Conservation (phyloP, 2,797 vertebrate genomes). For the Loriculus beryllinus region DNA sequence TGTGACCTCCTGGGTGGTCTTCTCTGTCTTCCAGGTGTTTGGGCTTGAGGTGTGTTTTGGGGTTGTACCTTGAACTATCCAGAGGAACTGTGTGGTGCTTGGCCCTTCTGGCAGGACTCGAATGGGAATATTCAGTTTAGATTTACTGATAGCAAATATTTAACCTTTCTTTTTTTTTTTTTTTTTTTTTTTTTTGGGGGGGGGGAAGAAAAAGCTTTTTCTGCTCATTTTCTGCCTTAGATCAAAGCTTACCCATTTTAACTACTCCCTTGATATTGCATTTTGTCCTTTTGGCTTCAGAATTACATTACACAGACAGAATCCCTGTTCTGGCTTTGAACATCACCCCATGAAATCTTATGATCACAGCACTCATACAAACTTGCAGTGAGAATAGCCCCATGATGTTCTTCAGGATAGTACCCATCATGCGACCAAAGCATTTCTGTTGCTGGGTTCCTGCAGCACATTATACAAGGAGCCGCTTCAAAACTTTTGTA, state of each 20-base stretch:
- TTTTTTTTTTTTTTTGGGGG: no score
- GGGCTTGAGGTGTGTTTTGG: not conserved
- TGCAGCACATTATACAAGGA: not conserved
- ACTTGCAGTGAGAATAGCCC: not conserved
- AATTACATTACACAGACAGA: not conserved
- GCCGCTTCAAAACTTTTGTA: not conserved
- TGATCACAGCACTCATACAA: not conserved
- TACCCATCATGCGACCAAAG: not conserved
- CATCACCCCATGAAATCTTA: not conserved
- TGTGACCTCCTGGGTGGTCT: not conserved
- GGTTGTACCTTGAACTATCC: no score
- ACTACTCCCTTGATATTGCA: not conserved
- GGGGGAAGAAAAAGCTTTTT: rapidly evolving
- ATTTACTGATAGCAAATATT: not conserved
- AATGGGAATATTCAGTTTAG: not conserved
- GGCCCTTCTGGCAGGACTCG: not conserved
- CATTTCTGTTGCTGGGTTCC: not conserved
- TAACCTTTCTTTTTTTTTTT: no score
- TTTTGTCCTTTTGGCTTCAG: conserved; percentile 16
- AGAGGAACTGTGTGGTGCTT: not conserved
- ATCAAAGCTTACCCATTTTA: not conserved
- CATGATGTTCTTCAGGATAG: not conserved
- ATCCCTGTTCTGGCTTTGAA: not conserved
- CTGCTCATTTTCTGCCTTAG: not conserved
- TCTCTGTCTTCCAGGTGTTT: no score